These are phyloP conservation scores for Gandaritis pyraliata DNA, from an alignment of 2,888 invertebrate genomes.

Conservation along the genomic window DNA sequence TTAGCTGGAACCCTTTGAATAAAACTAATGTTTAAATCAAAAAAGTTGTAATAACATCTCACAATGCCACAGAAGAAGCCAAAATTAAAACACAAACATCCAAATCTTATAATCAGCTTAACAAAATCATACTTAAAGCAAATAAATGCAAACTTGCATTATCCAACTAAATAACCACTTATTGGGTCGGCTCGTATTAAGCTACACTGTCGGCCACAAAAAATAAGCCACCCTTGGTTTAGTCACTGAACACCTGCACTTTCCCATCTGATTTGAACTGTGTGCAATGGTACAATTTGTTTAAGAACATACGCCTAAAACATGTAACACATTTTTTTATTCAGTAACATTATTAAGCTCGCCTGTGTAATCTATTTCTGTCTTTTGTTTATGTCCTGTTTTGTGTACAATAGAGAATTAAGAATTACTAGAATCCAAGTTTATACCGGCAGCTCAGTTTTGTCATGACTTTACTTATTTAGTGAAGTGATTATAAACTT, in stretches of 20 bases:
- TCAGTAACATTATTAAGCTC: not conserved
- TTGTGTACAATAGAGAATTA: too few species aligned
- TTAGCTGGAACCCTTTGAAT: too few species aligned
- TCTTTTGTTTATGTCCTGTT: too few species aligned
- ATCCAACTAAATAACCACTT: slow-evolving; percentile 74
- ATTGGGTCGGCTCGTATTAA: slow-evolving; percentile 75
- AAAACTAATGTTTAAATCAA: too few species aligned
- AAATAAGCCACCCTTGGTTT: slow-evolving; percentile 65
- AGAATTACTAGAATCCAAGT: too few species aligned
- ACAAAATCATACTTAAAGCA: slow-evolving; percentile 47
- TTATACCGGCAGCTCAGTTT: too few species aligned
- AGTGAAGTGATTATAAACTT: too few species aligned
- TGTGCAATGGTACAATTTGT: slow-evolving; percentile 48
- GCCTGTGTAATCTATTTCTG: too few species aligned
- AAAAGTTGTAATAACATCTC: too few species aligned
- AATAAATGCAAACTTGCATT: slow-evolving; percentile 63
- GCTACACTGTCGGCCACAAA: slow-evolving; percentile 71
- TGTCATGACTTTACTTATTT: too few species aligned
- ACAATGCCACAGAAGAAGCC: not conserved
- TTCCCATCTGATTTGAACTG: slow-evolving; percentile 73
- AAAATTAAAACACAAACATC: slow-evolving; percentile 23
- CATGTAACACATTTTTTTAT: slow-evolving; percentile 2
- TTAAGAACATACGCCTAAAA: slow-evolving; percentile 11
- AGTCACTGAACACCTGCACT: slow-evolving; percentile 72
- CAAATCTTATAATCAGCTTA: slow-evolving; percentile 50